Conservation (phyloP, 2,113 vertebrate genomes). For the Danio rerio region DNA sequence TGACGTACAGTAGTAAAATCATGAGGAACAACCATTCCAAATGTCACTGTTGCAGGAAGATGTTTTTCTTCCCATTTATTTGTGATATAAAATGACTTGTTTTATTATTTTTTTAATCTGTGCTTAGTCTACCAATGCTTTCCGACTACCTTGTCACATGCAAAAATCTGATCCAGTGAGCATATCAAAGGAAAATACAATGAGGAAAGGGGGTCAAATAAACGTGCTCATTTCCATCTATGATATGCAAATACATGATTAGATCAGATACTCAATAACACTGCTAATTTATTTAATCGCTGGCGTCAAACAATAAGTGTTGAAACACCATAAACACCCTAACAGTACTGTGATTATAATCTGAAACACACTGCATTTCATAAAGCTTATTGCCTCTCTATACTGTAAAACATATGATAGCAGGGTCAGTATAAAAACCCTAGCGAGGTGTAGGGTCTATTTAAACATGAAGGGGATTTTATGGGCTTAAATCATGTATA, state of each 20-base stretch:
- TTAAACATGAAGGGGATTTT: not conserved
- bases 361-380: not conserved
- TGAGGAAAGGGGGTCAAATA: not conserved
- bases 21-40: constrained; percentile 60
- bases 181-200: not conserved
- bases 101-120: constrained; percentile 67
- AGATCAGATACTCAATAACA: not conserved
- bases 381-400: constrained; percentile 11
- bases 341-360: not conserved
- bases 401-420: constrained; percentile 1
- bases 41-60: constrained; percentile 63
- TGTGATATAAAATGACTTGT: constrained; percentile 66
- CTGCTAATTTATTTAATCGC: not conserved
- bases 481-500: not conserved
- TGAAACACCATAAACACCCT: not conserved
- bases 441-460: not conserved
- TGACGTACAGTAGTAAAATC: constrained; percentile 86
- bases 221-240: constrained; percentile 8
- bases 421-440: not conserved
- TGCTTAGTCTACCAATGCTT: constrained; percentile 69
- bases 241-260: constrained; percentile 10
- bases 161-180: constrained; percentile 32
- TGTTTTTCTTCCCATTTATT: constrained; percentile 47
- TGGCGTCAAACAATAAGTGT: not conserved
- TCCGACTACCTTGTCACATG: constrained; percentile 31